Conservation (phyloP, 1,140 invertebrate species). For the Rhopalosiphum padi region DNA sequence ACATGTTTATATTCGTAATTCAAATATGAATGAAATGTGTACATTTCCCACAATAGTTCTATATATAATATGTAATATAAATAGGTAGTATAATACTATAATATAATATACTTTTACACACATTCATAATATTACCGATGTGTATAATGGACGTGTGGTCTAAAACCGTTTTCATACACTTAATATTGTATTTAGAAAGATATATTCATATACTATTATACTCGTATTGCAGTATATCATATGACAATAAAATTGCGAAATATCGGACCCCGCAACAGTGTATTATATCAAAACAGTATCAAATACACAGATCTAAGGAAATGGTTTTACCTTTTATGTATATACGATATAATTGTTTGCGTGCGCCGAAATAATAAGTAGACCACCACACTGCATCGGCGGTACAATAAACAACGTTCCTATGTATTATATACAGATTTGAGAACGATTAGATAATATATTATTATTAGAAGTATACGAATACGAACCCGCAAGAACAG, state of each 20-base stretch:
- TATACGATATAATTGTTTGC: background rate
- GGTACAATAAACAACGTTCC: conserved; percentile 26
- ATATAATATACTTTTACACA: background rate
- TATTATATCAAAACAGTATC: background rate
- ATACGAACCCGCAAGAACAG: conserved; percentile 11
- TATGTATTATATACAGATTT: background rate
- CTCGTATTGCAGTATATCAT: background rate
- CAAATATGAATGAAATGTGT: no score
- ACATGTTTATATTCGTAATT: no score
- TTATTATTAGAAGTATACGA: background rate
- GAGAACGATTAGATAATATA: background rate
- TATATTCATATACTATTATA: background rate
- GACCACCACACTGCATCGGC: conserved; percentile 22
- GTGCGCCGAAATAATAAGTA: background rate
- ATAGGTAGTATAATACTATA: background rate
- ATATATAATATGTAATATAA: no score
- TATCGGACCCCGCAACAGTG: background rate
- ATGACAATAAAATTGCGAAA: conserved; percentile 25
- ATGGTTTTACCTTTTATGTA: background rate
- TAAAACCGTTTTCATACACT: background rate
- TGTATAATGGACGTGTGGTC: background rate
- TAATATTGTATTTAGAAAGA: background rate
- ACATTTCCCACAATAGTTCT: no score
- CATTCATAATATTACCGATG: background rate
- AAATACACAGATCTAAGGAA: conserved; percentile 24